Evolutionary conservation across 2,797 vertebrate genomes (phyloP).

Genomic region (Lagodon rhomboides): DNA sequence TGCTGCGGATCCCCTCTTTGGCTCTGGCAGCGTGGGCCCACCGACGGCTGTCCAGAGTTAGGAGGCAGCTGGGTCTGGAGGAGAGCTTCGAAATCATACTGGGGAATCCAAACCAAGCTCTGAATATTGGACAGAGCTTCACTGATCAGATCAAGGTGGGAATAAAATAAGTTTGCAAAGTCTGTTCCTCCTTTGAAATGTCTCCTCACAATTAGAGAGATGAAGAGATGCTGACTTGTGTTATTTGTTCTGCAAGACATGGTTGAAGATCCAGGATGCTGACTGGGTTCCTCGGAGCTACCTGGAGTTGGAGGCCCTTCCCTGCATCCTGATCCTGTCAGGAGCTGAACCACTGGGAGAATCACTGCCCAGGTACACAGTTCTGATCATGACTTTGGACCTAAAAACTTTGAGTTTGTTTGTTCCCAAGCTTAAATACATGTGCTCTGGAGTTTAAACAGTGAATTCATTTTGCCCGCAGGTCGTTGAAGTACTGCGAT

Average conservation of each 20-base stretch:
- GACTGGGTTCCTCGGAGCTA: slow-evolving; percentile 95
- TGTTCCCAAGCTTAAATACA: neutral
- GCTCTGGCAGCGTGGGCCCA: slow-evolving; percentile 93
- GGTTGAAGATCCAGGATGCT: slow-evolving; percentile 94
- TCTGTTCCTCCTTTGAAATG: no score
- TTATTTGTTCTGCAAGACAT: slow-evolving; percentile 84
- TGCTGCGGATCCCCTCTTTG: slow-evolving; percentile 94
- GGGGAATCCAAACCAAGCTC: slow-evolving; percentile 89
- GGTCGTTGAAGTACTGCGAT: slow-evolving; percentile 97
- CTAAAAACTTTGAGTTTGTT: neutral
- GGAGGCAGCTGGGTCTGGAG: slow-evolving; percentile 92
- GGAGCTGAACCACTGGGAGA: slow-evolving; percentile 95
- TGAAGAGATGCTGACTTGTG: neutral
- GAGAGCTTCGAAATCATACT: slow-evolving; percentile 95
- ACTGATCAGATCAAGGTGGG: slow-evolving; percentile 92
- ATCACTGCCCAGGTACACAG: slow-evolving; percentile 91
- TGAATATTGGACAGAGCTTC: slow-evolving; percentile 91
- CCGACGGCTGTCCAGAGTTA: slow-evolving; percentile 90
- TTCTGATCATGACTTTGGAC: neutral
- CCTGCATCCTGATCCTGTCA: slow-evolving; percentile 96
- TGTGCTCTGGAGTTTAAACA: neutral
- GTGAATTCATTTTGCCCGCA: slow-evolving; percentile 59
- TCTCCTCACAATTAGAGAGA: neutral
- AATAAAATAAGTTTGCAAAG: no score
- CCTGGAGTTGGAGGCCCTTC: slow-evolving; percentile 95